Evolutionary conservation across 2,888 invertebrate species (phyloP), one percentile per base, ranked within the genome.

Genomic region (Hyposoter dolosus): DNA sequence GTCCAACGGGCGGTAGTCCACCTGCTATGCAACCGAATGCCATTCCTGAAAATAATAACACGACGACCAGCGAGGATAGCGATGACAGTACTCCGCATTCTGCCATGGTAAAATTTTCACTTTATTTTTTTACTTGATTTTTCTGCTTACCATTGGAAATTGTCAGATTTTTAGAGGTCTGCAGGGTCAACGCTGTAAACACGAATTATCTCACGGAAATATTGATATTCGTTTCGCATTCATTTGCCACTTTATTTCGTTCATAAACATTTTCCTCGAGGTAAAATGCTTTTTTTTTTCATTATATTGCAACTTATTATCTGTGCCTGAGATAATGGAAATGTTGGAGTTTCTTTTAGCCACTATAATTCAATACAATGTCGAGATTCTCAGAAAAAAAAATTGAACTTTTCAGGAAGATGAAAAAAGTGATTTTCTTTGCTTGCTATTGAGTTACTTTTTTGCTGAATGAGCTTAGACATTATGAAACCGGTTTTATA

Each of bases 1-100:
- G 96, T 90, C 95, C 97, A 82, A 93, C 95, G 91, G 96, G 96
- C 15, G 96, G 96, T 47, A 95, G 95, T 90, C 95, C 95, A 47
- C 95, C 95, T 15, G 94, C 95, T 63, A 92, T 92, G 91, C 94
- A 92, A 88, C 90, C 94, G 7, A 91, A 88, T 23, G 94, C 94
- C 12, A 94, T 95, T 35, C 95, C 95, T 79, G 95, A 95, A 91
- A 96, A 96, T 7, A 93, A 93, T 85, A 96, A 96, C 88, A 95
- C 95, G 28, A 97, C 97, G 74, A 98, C 98, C 50, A 97, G 97
- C 94, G 98, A 98, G 94, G 98, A 98, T 93, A 98, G 98, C 90
- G 98, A 98, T 94, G 98, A 98, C 93, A 97, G 97, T 94, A 95
- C 96, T 50, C 97, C 97, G 79, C 97, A 97, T 93, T 95, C 96